Evolutionary conservation across 2,797 vertebrate species (phyloP), one percentile per base, ranked within the genome.

Genomic region (Centropyge bicolor): DNA sequence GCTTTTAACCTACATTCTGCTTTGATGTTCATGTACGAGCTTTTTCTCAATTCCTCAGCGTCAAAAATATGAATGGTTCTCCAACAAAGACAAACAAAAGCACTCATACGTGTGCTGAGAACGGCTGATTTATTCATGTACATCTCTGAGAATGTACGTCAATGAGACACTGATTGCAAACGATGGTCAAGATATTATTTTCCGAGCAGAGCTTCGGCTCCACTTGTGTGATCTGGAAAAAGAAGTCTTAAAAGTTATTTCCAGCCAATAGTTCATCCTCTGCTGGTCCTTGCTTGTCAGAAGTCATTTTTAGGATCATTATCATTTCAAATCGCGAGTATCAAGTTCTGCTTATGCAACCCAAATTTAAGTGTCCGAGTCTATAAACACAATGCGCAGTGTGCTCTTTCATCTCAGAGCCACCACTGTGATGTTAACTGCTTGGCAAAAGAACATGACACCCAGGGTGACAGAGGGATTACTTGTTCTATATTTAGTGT

Each of bases 401-500:
- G 72, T 45, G 45, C 57, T 70, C 71, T 83, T 87, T 91, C 70
- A 80, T 90, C 80, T 76, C 35, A 7, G 60, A 84, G 74, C 69
- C 75, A 60, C 24, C 74, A 74, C 85, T 81, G 76, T 82, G 82
- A 88, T 74, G 86, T 88, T 89, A 92, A 90, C 89, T 77, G 86
- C 88, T 92, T 82, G 80, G 86, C 74, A 89, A 92, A 95, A 95
- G 94, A 95, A 95, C 91, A 94, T 85, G 94, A 95, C 94, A 94
- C 94, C 91, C 85, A 78, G 92, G 87, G 94, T 87, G 86, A 91
- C 81, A 92, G 92, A 89, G 91, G 93, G 94, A 96, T 96, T 96
- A 98, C 96, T 96, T 95, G 95, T 97, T 97, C 93, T 97, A 97
- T 96, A 97, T 98, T 98, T 98, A 98, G 97, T 97, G 93, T 96